Evolutionary conservation across 2,113 vertebrate genomes (phyloP).

Genomic region (Alligator mississippiensis): DNA sequence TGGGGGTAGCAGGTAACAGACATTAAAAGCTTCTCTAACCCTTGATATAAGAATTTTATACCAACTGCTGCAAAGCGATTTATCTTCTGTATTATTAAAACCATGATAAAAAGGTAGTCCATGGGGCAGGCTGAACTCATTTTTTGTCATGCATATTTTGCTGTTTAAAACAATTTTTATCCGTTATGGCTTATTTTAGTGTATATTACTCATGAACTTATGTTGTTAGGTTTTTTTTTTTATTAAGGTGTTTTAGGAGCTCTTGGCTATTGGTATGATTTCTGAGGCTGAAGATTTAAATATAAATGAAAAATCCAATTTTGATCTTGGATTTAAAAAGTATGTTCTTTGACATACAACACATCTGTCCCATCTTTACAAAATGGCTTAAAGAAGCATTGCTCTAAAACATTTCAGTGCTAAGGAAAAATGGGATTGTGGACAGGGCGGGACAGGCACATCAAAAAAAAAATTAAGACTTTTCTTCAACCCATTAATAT

Average conservation of each 20-base stretch:
- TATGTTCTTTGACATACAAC: too few relatives aligned
- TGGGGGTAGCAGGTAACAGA: background rate
- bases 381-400: too few relatives aligned
- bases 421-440: too few relatives aligned
- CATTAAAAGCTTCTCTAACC: background rate
- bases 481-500: background rate
- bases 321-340: background rate
- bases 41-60: background rate
- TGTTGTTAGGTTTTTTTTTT: background rate
- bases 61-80: background rate
- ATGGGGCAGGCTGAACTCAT: conserved; percentile 17
- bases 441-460: too few relatives aligned
- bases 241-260: background rate
- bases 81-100: conserved; percentile 19
- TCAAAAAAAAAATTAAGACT: too few relatives aligned
- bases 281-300: background rate
- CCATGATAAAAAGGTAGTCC: background rate
- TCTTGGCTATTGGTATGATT: background rate
- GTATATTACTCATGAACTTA: too few relatives aligned
- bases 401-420: too few relatives aligned
- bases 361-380: too few relatives aligned
- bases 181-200: too few relatives aligned
- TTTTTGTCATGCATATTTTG: conserved; percentile 16
- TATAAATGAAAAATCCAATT: background rate
- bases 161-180: background rate